phyloP scores from a whole-genome alignment of 2,113 vertebrate genomes.

The Chloroceryle aenea region DNA sequence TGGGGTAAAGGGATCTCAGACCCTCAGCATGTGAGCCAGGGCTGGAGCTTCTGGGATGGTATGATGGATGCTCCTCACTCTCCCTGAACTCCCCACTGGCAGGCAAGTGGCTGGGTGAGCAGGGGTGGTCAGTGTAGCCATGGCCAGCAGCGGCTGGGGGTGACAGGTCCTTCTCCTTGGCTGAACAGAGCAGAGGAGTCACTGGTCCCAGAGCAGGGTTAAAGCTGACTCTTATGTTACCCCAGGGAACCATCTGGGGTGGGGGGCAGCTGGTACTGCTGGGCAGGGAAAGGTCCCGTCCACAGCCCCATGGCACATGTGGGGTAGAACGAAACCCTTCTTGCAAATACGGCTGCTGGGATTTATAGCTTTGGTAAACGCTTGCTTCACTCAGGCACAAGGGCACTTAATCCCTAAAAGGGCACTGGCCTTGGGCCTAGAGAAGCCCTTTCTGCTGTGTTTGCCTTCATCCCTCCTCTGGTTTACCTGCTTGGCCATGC shows the following conservation, averaged over 20 bases:
- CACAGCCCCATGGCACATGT: fast-evolving
- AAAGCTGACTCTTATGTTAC: fast-evolving
- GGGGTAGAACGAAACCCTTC: background rate
- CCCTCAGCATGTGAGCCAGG: fast-evolving
- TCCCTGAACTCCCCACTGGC: background rate
- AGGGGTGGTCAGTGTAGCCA: background rate
- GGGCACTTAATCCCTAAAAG: background rate
- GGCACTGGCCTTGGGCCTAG: conserved; percentile 34
- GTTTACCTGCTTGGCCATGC: fast-evolving
- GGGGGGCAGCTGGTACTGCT: fast-evolving
- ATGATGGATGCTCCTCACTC: fast-evolving
- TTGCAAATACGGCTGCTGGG: background rate
- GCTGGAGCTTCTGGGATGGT: background rate
- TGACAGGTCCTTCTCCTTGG: fast-evolving
- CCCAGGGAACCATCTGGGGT: background rate
- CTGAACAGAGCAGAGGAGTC: background rate
- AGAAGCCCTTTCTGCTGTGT: background rate
- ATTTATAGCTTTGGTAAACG: background rate
- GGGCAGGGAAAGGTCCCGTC: fast-evolving
- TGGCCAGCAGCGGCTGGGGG: background rate
- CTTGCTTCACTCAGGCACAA: background rate
- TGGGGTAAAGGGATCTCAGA: fast-evolving
- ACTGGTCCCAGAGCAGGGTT: background rate
- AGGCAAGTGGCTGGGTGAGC: fast-evolving
- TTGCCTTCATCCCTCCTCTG: background rate